Percentiles rank a stretch among this genome's conserved stretches.
phyloP scores from a whole-genome alignment of 2,797 vertebrate species.

The Anabacerthia variegaticeps region DNA sequence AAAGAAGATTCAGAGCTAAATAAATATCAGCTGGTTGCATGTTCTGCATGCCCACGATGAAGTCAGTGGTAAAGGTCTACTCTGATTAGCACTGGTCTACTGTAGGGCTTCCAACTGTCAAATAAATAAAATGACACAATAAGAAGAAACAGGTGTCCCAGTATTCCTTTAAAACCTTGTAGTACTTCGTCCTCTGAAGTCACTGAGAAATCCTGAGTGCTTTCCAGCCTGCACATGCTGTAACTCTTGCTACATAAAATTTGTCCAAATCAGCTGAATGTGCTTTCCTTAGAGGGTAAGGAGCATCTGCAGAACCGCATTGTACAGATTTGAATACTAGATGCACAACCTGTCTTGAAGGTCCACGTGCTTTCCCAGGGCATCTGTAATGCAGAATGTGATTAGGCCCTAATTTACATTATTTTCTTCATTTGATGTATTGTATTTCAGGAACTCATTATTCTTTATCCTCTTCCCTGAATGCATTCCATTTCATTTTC shows the following conservation, averaged over 20 bases:
- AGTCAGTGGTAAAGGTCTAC: background rate
- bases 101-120: background rate
- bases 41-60: background rate
- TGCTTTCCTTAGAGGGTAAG: background rate
- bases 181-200: background rate
- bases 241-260: background rate
- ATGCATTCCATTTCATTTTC: background rate
- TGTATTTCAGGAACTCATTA: constrained; percentile 14
- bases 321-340: background rate
- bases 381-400: background rate
- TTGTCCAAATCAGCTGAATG: background rate
- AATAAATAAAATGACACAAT: background rate
- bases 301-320: background rate
- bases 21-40: background rate
- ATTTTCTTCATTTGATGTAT: background rate
- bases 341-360: background rate
- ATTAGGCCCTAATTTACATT: background rate
- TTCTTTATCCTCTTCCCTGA: background rate
- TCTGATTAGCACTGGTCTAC: background rate
- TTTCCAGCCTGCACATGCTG: background rate
- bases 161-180: background rate
- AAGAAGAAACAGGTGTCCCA: background rate
- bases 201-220: background rate
- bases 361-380: background rate
- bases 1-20: background rate